A percentile compares a stretch with the other conserved stretches of the same genome.
Conservation (phyloP, 2,888 invertebrate genomes). For the Euproctis similis region DNA sequence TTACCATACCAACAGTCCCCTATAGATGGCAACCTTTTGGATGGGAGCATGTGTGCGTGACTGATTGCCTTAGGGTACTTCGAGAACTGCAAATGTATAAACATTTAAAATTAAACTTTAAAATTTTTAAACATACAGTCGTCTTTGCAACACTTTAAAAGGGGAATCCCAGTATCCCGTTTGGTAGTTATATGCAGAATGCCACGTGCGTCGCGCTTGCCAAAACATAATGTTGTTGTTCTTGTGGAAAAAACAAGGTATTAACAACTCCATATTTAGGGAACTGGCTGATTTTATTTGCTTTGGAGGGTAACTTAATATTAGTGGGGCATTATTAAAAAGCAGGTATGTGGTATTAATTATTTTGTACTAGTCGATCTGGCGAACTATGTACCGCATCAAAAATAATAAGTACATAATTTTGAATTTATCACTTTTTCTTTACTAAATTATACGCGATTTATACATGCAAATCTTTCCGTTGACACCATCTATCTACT, state of each 20-base stretch:
- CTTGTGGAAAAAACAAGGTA: conserved; percentile 42
- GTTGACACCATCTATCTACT: too few relatives aligned
- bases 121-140: neutral
- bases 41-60: conserved; percentile 53
- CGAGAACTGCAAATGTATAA: conserved; percentile 1
- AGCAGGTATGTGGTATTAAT: too few relatives aligned
- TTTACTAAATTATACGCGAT: too few relatives aligned
- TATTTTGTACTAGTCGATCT: too few relatives aligned
- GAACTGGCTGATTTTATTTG: conserved; percentile 16
- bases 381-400: too few relatives aligned
- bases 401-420: too few relatives aligned
- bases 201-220: conserved; percentile 46
- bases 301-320: conserved; percentile 16
- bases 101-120: conserved; percentile 1
- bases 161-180: conserved; percentile 13
- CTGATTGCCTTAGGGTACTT: conserved; percentile 34
- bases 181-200: conserved; percentile 18
- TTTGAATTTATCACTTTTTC: too few relatives aligned
- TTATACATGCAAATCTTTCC: too few relatives aligned
- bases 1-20: conserved; percentile 22
- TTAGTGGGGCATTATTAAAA: conserved; percentile 7
- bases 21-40: conserved; percentile 33
- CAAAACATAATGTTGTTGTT: conserved; percentile 40
- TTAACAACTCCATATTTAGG: conserved; percentile 22
- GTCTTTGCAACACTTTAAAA: neutral